Evolutionary conservation across 1,140 invertebrate genomes (phyloP), one percentile per base, ranked within the genome.

Genomic region (Aporrectodea caliginosa): DNA sequence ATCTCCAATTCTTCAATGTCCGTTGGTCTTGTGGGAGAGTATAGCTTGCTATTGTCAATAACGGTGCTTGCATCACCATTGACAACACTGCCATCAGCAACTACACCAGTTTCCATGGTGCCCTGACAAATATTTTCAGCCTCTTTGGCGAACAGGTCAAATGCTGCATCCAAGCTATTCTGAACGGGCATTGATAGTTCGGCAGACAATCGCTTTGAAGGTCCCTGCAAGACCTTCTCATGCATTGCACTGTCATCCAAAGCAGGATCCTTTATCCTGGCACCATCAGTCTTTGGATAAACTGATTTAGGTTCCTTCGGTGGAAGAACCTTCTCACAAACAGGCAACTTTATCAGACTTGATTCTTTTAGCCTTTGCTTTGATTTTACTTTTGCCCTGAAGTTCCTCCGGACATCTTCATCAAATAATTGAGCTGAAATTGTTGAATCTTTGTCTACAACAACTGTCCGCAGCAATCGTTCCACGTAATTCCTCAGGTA

Each of bases 91-190:
- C 27, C 27, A 12, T 14, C 6, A 27, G 6, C 6, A 29, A 32
- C 31, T 72, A 14, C 70, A 27, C 31, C n/a, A 14, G 6, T 29
- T 12, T 12, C 27, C 27, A 12, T 32, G 35, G 1, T 32, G n/a
- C 12, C 35, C 29, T 35, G 29, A 29, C 43, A 58, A 35, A 76
- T 58, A 2, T 76, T 32, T 58, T 29, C 43, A 2, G 35, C 27
- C 33, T 76, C 75, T 76, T 76, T 43, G 35, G 1, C 27, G 43
- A 76, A 76, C 22, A 29, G 22, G 27, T 76, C 75, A 76, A 43
- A 76, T 76, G 33, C 75, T n/a, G 33, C 29, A 35, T 35, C 33
- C 43, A 76, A n/a, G 27, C 29, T 35, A 0, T 22, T 68, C 43
- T 58, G 75, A 16, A 76, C 1, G 14, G 35, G 27, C 6, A 22